Conservation (phyloP, 2,888 invertebrate species). For the Habrosyne pyritoides region DNA sequence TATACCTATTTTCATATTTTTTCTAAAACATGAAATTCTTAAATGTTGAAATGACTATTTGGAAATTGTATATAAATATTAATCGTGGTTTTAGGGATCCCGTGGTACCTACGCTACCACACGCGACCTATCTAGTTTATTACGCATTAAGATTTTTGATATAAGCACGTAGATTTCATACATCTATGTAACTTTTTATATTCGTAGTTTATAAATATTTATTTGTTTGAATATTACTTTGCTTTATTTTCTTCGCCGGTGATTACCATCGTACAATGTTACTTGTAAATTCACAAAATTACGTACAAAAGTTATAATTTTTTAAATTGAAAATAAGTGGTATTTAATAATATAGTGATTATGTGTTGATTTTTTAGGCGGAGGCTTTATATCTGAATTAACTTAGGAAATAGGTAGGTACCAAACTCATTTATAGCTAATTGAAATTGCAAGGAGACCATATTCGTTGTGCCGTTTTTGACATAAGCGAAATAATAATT, state of each 20-base stretch:
- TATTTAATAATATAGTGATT: background rate
- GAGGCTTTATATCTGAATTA: background rate
- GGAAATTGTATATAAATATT: slow-evolving; percentile 45
- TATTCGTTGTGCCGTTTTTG: background rate
- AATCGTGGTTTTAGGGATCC: background rate
- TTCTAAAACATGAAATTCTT: slow-evolving; percentile 32
- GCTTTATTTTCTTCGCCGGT: slow-evolving; percentile 26
- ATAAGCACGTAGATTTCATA: slow-evolving; percentile 62
- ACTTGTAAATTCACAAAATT: slow-evolving; percentile 19
- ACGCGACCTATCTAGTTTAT: slow-evolving; percentile 31
- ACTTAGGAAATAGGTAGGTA: too few relatives aligned
- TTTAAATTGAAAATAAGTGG: background rate
- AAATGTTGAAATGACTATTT: slow-evolving; percentile 32
- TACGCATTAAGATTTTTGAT: slow-evolving; percentile 47
- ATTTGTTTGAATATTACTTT: slow-evolving; percentile 39
- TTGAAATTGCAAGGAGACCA: background rate
- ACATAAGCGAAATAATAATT: background rate
- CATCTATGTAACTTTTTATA: slow-evolving; percentile 50
- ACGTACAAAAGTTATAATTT: slow-evolving; percentile 24
- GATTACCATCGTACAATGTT: slow-evolving; percentile 22
- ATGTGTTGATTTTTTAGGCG: background rate
- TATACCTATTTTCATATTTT: slow-evolving; percentile 53
- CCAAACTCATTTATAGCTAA: too few relatives aligned
- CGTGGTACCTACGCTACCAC: slow-evolving; percentile 21
- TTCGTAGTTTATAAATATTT: slow-evolving; percentile 36